phyloP scores from a whole-genome alignment of 2,113 vertebrate genomes.

The Cercocebus atys region DNA sequence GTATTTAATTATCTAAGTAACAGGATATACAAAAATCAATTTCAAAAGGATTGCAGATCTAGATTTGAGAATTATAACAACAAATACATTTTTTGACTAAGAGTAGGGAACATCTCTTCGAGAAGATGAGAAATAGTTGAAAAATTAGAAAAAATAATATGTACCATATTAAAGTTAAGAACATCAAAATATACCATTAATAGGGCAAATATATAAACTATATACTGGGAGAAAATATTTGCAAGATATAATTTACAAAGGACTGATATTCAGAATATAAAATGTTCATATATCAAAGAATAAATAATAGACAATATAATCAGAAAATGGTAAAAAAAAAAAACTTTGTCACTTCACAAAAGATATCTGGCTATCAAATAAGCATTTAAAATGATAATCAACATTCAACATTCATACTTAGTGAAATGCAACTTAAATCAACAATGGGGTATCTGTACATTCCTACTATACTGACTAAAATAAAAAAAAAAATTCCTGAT shows the following conservation, averaged over 20 bases:
- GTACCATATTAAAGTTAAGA: not conserved
- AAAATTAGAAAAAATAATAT: not conserved
- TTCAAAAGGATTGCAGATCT: not conserved
- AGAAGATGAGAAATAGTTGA: not conserved
- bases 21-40: not conserved
- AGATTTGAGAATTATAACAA: not conserved
- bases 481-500: not conserved
- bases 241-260: not conserved
- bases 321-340: not conserved
- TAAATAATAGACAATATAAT: not conserved
- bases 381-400: not conserved
- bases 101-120: not conserved
- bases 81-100: not conserved
- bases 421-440: not conserved
- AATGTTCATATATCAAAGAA: not conserved
- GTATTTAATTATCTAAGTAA: not conserved
- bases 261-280: not conserved
- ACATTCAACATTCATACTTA: not conserved
- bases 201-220: not conserved
- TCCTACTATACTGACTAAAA: not conserved
- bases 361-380: not conserved
- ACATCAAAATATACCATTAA: not conserved
- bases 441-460: not conserved
- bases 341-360: not conserved
- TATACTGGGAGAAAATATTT: not conserved